phyloP scores from a whole-genome alignment of 2,888 invertebrate species.

The Drosophila silvestris region DNA sequence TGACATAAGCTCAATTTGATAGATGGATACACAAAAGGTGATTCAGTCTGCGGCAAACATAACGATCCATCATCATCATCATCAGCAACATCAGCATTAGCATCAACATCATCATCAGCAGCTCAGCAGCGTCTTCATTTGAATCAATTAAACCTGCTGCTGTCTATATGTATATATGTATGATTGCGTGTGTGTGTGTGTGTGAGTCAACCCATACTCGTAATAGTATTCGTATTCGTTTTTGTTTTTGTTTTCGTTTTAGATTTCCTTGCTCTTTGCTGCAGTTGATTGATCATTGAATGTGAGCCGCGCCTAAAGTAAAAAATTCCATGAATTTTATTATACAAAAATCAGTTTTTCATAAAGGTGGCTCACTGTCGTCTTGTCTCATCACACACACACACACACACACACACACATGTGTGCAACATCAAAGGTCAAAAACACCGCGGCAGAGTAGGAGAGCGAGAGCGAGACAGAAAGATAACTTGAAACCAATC shows the following conservation, averaged over 20 bases:
- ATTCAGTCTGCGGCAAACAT: constrained; percentile 40
- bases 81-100: constrained; percentile 22
- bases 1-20: constrained; percentile 43
- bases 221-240: constrained; percentile 33
- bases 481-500: constrained; percentile 38
- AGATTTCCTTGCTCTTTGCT: constrained; percentile 49
- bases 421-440: constrained; percentile 58
- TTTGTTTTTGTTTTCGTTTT: constrained; percentile 34
- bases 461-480: background rate
- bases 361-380: constrained; percentile 51
- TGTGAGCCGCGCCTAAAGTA: constrained; percentile 68
- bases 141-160: constrained; percentile 72
- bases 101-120: constrained; percentile 33
- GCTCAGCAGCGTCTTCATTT: constrained; percentile 64
- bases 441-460: constrained; percentile 47
- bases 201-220: constrained; percentile 55
- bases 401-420: constrained; percentile 8
- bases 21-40: constrained; percentile 61
- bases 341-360: constrained; percentile 67
- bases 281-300: constrained; percentile 75
- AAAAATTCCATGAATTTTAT: constrained; percentile 75
- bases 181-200: constrained; percentile 22
- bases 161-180: constrained; percentile 2
- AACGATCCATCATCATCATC: constrained; percentile 26
- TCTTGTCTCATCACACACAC: constrained; percentile 27